Conservation (phyloP, 1,140 invertebrate genomes). For the Drosophila cardini region DNA sequence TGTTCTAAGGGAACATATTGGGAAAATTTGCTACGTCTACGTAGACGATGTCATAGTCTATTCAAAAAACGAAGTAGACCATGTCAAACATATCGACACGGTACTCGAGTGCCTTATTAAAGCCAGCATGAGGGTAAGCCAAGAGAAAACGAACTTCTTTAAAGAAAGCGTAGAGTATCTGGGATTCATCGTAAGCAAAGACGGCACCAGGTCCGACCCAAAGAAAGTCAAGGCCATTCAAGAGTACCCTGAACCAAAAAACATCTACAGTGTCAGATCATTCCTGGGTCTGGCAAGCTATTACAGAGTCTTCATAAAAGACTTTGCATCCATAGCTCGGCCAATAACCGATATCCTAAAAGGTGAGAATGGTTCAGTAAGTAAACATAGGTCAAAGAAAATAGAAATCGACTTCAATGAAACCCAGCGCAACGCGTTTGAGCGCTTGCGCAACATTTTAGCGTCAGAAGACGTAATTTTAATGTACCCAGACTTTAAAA, state of each 20-base stretch:
- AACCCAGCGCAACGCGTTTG: too few species aligned
- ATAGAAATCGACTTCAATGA: conserved; percentile 6
- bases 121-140: conserved; percentile 3
- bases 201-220: conserved; percentile 18
- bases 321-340: conserved; percentile 29
- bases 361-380: conserved; percentile 19
- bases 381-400: conserved; percentile 12
- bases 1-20: background rate
- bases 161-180: conserved; percentile 17
- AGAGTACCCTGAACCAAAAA: conserved; percentile 15
- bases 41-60: conserved; percentile 10
- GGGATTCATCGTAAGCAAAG: conserved; percentile 16
- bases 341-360: conserved; percentile 22
- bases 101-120: background rate
- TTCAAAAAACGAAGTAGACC: background rate
- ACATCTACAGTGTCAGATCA: conserved; percentile 4
- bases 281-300: too few species aligned
- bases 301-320: conserved; percentile 21
- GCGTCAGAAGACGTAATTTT: conserved; percentile 38
- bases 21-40: background rate
- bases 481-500: conserved; percentile 36
- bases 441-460: conserved; percentile 23
- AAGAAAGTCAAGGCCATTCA: conserved; percentile 20
- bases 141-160: conserved; percentile 14
- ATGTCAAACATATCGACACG: background rate